Percentiles rank a stretch among this genome's conserved stretches.
Evolutionary conservation across 1,140 invertebrate genomes (phyloP).

Genomic region (Hyphantria cunea): DNA sequence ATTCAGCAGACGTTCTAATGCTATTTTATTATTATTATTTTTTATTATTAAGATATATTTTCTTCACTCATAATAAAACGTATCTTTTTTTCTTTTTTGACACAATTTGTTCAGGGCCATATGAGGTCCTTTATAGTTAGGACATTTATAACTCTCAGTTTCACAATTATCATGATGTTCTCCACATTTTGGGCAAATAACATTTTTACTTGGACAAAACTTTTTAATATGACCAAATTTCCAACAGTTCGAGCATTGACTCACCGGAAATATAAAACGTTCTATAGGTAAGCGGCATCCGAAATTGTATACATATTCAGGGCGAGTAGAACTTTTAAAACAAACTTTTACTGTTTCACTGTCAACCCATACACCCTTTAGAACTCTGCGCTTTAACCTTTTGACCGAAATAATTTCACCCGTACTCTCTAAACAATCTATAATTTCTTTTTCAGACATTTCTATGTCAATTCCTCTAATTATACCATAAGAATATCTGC

Average conservation of each 20-base stretch:
- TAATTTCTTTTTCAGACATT: not conserved
- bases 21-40: too few relatives aligned
- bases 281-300: slow-evolving; percentile 18
- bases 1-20: not conserved
- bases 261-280: slow-evolving; percentile 27
- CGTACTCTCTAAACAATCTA: not conserved
- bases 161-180: slow-evolving; percentile 36
- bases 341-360: not conserved
- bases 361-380: not conserved
- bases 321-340: not conserved
- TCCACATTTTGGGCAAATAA: slow-evolving; percentile 39
- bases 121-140: slow-evolving; percentile 36
- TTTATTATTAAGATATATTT: slow-evolving; percentile 30
- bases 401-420: not conserved
- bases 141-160: slow-evolving; percentile 20
- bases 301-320: not conserved
- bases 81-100: slow-evolving; percentile 36
- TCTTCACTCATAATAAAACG: slow-evolving; percentile 28
- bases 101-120: slow-evolving; percentile 35
- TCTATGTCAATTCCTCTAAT: not conserved
- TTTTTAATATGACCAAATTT: slow-evolving; percentile 23
- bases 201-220: slow-evolving; percentile 30
- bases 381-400: not conserved
- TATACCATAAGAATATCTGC: not conserved
- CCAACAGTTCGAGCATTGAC: slow-evolving; percentile 28